Conservation (phyloP, 2,888 invertebrate genomes). For the Synergus umbraculus region DNA sequence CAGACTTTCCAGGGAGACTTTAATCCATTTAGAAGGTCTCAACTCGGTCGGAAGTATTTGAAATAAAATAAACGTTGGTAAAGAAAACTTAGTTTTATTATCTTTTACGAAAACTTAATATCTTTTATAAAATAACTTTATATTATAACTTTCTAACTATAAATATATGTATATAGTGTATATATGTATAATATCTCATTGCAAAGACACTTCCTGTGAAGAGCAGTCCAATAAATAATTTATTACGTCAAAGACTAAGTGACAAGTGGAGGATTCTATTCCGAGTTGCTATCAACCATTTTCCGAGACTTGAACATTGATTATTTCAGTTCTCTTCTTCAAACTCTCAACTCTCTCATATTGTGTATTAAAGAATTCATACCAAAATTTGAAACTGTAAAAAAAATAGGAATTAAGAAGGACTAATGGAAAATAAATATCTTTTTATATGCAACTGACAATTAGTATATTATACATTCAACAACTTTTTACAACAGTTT, state of each 20-base stretch:
- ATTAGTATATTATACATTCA: not conserved
- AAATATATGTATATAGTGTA: no score
- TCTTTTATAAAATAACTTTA: not conserved
- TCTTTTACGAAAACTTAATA: not conserved
- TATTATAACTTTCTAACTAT: not conserved
- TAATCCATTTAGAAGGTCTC: conserved; percentile 37
- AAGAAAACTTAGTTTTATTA: not conserved
- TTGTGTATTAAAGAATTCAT: not conserved
- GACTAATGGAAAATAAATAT: not conserved
- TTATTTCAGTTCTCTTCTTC: not conserved
- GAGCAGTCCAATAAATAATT: conserved; percentile 28
- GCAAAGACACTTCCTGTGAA: conserved; percentile 21
- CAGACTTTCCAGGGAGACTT: conserved; percentile 20
- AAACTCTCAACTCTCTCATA: not conserved
- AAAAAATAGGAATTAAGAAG: not conserved
- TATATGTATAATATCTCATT: not conserved
- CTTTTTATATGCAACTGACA: not conserved
- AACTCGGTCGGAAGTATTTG: conserved; percentile 6
- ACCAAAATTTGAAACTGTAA: not conserved
- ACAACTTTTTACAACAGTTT: not conserved
- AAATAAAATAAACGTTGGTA: conserved; percentile 3
- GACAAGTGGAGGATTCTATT: conserved; percentile 32
- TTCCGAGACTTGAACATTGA: conserved; percentile 37
- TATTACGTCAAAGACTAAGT: conserved; percentile 34
- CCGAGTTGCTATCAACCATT: conserved; percentile 34